A percentile compares a stretch with the other conserved stretches of the same genome.
phyloP scores from a whole-genome alignment of 2,797 vertebrate genomes.

The Mionectes olivaceus region DNA sequence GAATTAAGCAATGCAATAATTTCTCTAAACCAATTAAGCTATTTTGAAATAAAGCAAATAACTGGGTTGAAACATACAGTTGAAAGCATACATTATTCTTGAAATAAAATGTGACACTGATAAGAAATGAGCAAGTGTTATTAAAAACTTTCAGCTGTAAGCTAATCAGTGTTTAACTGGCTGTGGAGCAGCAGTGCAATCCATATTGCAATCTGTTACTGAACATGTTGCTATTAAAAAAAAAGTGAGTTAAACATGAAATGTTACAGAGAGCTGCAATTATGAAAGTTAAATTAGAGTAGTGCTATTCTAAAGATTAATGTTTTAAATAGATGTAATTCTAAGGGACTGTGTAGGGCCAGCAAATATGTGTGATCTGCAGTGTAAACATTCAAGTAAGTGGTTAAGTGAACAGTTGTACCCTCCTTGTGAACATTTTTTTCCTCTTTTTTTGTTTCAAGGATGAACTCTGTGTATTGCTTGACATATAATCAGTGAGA shows the following conservation, averaged over 20 bases:
- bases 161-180: conserved; percentile 15
- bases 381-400: neutral
- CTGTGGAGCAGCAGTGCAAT: neutral
- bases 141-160: neutral
- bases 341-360: neutral
- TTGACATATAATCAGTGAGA: neutral
- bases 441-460: neutral
- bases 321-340: neutral
- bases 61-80: neutral
- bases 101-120: neutral
- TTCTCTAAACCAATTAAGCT: neutral
- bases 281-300: neutral
- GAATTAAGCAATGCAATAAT: neutral
- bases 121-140: neutral
- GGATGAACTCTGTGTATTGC: neutral
- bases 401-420: neutral
- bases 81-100: neutral
- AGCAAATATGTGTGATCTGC: neutral
- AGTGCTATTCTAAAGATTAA: neutral
- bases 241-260: neutral
- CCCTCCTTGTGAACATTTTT: neutral
- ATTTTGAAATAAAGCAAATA: neutral
- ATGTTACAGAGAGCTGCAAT: neutral
- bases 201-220: neutral
- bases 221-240: neutral